Percentiles rank a stretch among this genome's conserved stretches.
Evolutionary conservation across 2,888 invertebrate genomes (phyloP).

Genomic region (Pristionchus maxplancki): DNA sequence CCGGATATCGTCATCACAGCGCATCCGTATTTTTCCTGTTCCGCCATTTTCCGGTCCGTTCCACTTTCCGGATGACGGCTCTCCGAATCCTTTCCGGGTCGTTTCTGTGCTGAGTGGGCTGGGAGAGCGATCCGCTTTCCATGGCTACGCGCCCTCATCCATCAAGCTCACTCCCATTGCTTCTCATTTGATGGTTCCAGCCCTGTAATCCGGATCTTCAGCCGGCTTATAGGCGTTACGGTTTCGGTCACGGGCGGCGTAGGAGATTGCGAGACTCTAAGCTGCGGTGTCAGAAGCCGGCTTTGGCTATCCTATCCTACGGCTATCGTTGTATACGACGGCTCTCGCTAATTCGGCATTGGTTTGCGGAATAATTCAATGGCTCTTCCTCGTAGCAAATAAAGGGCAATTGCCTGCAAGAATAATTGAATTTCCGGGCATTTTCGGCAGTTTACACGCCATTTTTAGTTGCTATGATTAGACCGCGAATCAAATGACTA

Average conservation of each 20-base stretch:
- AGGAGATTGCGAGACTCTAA: too few species aligned
- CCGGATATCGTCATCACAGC: background rate
- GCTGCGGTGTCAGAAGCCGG: slow-evolving; percentile 5
- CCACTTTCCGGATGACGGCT: slow-evolving; percentile 29
- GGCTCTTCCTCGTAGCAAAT: background rate
- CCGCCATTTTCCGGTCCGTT: background rate
- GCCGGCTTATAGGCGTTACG: background rate
- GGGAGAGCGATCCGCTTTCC: background rate
- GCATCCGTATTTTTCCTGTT: background rate
- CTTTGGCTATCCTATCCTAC: background rate
- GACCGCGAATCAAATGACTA: background rate
- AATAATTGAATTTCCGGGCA: background rate
- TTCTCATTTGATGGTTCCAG: background rate
- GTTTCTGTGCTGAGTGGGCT: background rate
- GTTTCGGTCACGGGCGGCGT: background rate
- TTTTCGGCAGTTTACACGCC: background rate
- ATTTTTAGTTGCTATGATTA: background rate
- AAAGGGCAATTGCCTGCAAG: background rate
- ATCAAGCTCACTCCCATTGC: background rate
- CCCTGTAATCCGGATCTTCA: background rate
- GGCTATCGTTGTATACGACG: background rate
- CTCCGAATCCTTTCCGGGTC: background rate
- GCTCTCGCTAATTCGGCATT: background rate
- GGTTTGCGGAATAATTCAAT: background rate
- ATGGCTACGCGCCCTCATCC: background rate